Conservation (phyloP, 1,140 invertebrate genomes). For the Solen grandis region DNA sequence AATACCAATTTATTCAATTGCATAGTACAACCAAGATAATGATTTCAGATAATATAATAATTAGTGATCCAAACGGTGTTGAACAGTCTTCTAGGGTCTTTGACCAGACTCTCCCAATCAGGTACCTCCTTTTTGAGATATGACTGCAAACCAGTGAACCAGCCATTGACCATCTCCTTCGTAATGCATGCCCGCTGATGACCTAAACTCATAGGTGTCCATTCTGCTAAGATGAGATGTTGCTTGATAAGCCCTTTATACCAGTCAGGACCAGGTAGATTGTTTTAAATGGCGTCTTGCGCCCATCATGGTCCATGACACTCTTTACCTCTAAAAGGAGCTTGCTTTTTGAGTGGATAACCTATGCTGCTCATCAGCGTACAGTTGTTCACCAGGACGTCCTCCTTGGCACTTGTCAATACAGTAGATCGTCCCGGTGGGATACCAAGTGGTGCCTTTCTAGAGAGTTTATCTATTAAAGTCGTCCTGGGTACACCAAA, state of each 20-base stretch:
- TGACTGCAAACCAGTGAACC: not conserved
- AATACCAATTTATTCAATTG: too few species aligned
- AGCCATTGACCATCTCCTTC: not conserved
- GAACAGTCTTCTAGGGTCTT: not conserved
- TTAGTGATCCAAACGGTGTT: too few species aligned
- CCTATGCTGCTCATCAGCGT: constrained; percentile 7
- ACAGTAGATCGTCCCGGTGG: not conserved
- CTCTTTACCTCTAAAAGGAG: too few species aligned
- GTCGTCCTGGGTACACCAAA: not conserved
- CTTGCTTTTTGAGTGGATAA: constrained; percentile 5
- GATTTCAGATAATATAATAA: too few species aligned
- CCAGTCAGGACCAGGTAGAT: not conserved
- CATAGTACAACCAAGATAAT: too few species aligned
- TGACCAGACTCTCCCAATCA: not conserved
- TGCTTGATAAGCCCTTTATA: not conserved
- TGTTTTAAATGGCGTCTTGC: not conserved
- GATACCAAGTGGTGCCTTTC: constrained; percentile 1
- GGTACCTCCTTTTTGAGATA: constrained; percentile 11
- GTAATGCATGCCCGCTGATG: not conserved
- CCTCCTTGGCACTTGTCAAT: not conserved
- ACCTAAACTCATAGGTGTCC: not conserved
- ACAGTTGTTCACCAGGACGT: not conserved
- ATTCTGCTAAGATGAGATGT: not conserved
- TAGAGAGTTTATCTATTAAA: constrained; percentile 1
- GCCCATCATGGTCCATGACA: too few species aligned